Evolutionary conservation across 2,888 invertebrate genomes (phyloP), one percentile per base, ranked within the genome.

Genomic region (Heliconius sara): DNA sequence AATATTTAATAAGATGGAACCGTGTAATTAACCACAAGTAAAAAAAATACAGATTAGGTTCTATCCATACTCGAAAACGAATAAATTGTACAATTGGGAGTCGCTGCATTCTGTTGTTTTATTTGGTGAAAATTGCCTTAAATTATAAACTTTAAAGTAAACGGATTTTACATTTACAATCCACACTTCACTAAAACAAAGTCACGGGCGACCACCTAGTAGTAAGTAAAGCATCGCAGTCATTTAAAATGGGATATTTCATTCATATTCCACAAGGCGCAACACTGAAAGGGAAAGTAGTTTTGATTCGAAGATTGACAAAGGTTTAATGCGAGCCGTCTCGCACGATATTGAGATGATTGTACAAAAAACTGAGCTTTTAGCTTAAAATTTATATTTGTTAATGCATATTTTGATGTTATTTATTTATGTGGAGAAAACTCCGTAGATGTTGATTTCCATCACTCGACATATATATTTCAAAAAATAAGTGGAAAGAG

Each of bases 281-380:
- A 30, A 52, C 63, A 78, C 75, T 57, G 71, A 80, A 80, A 80
- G 80, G 71, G 80, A 80, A 80, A 80, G 80, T 80, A 19, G 65
- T 57, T 63, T 60, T 65, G 77, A 70, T 66, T 63, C 72, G 47
- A 63, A 43, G 63, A 65, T 39, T 70, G 77, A 68, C 77, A 71
- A 71, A 77, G 79, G 80, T 74, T 68, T 80, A 43, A 63, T 57
- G 68, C 77, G 77, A 73, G 73, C 68, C 68, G 74, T 63, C 73
- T 74, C 73, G 63, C 63, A 66, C 72, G 63, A 71, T 78, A 52
- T 77, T 39, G 65, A 39, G 77, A 19, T 19, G 68, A 77, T 57
- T 60, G 19, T 68, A 70, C 27, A 77, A 67, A 27, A 71, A 9
- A 30, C 16, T 57, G 22, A 34, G 13, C 13, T 30, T 60, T 73